phyloP scores from a whole-genome alignment of 2,113 vertebrate genomes.

The Probosciger aterrimus region DNA sequence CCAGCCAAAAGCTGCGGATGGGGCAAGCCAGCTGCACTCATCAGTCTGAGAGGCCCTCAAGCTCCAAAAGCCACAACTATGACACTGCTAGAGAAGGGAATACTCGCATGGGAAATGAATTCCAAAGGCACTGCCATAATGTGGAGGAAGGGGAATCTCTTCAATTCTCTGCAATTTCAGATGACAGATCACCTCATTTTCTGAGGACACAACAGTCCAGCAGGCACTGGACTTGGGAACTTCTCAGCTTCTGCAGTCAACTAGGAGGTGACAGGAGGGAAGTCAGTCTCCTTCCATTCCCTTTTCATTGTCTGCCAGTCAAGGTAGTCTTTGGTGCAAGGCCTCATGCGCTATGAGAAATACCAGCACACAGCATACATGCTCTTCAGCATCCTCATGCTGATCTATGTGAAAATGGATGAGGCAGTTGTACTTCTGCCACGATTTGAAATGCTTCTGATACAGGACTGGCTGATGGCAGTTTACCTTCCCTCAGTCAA shows the following conservation, averaged over 20 bases:
- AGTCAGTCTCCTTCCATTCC: neutral
- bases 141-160: neutral
- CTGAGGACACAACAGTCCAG: neutral
- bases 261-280: neutral
- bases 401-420: neutral
- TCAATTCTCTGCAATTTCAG: neutral
- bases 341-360: neutral
- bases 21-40: neutral
- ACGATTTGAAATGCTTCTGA: neutral
- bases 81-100: neutral
- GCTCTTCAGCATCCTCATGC: neutral
- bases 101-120: neutral
- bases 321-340: neutral
- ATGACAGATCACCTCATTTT: neutral
- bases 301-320: neutral
- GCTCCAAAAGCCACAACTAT: neutral
- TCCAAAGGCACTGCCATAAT: neutral
- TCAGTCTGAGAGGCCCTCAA: neutral
- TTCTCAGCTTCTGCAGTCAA: neutral
- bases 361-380: fast-evolving
- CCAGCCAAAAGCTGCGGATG: neutral
- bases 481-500: neutral
- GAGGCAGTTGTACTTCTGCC: neutral
- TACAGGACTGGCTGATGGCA: neutral
- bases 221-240: neutral